Evolutionary conservation across 2,888 invertebrate genomes (phyloP).

Genomic region (Brachypterus glaber): DNA sequence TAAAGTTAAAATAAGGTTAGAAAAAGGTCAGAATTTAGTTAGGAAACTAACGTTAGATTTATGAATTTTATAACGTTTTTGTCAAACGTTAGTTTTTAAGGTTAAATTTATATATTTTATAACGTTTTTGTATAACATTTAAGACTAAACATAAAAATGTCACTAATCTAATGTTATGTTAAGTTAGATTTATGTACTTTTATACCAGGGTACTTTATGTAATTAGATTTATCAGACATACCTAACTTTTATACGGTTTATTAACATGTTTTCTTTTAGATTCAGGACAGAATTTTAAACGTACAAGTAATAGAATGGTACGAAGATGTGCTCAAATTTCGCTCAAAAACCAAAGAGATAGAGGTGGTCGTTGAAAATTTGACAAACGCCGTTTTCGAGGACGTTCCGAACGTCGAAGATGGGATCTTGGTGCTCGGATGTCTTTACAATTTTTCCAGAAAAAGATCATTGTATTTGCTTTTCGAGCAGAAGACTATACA

Average conservation of each 20-base stretch:
- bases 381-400: constrained; percentile 67
- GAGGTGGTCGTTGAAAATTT: constrained; percentile 76
- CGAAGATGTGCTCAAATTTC: constrained; percentile 57
- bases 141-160: too few relatives aligned
- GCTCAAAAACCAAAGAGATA: constrained; percentile 51
- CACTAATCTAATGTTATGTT: too few relatives aligned
- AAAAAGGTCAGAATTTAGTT: too few relatives aligned
- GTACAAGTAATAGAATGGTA: constrained; percentile 78
- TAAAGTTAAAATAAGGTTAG: too few relatives aligned
- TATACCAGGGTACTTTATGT: neutral
- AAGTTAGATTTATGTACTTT: too few relatives aligned
- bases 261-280: constrained; percentile 28
- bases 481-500: constrained; percentile 59
- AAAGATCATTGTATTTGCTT: constrained; percentile 59
- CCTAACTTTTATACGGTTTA: neutral
- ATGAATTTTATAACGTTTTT: too few relatives aligned
- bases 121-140: too few relatives aligned
- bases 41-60: too few relatives aligned
- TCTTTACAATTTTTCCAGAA: constrained; percentile 66
- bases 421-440: constrained; percentile 68
- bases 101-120: too few relatives aligned
- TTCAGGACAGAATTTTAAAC: constrained; percentile 59
- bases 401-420: constrained; percentile 70
- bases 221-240: too few relatives aligned
- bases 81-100: too few relatives aligned